phyloP scores from a whole-genome alignment of 2,797 vertebrate genomes.

The Melanotaenia parkinsoni region DNA sequence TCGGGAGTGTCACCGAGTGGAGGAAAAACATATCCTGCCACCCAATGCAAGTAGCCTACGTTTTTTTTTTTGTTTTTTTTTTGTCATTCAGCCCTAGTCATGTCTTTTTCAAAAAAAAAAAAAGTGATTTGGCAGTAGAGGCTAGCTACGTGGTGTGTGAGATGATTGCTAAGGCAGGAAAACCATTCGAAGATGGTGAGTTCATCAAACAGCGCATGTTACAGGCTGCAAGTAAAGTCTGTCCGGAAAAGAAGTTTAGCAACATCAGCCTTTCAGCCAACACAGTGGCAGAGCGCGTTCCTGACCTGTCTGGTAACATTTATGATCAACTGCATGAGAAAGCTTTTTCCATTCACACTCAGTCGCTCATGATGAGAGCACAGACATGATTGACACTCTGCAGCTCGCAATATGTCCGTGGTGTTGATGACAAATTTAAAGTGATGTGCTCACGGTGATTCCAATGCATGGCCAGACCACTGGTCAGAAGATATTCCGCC shows the following conservation, averaged over 20 bases:
- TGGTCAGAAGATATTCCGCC: background rate
- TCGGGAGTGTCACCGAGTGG: background rate
- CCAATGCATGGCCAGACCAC: slow-evolving; percentile 1
- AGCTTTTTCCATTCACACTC: too few relatives aligned
- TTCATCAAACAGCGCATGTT: slow-evolving; percentile 2
- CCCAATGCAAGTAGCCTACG: too few relatives aligned
- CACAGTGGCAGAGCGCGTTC: background rate
- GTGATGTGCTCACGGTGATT: slow-evolving; percentile 5
- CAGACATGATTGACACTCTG: too few relatives aligned
- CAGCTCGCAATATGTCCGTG: too few relatives aligned
- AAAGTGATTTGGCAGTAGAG: background rate
- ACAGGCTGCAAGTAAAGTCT: too few relatives aligned
- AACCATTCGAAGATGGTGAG: background rate
- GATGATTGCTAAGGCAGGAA: slow-evolving; percentile 8
- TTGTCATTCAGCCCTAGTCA: too few relatives aligned
- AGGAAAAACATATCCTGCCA: too few relatives aligned
- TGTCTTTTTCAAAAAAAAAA: background rate
- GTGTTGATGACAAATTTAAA: slow-evolving; percentile 7
- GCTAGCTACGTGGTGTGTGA: slow-evolving; percentile 1
- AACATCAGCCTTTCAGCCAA: slow-evolving; percentile 10
- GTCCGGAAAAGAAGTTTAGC: background rate
- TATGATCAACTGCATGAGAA: slow-evolving; percentile 16
- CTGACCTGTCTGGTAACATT: slow-evolving; percentile 1
- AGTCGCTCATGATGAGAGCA: too few relatives aligned
- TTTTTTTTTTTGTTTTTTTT: too few relatives aligned